Evolutionary conservation across 2,113 vertebrate genomes (phyloP).

Genomic region (Colaptes auratus): DNA sequence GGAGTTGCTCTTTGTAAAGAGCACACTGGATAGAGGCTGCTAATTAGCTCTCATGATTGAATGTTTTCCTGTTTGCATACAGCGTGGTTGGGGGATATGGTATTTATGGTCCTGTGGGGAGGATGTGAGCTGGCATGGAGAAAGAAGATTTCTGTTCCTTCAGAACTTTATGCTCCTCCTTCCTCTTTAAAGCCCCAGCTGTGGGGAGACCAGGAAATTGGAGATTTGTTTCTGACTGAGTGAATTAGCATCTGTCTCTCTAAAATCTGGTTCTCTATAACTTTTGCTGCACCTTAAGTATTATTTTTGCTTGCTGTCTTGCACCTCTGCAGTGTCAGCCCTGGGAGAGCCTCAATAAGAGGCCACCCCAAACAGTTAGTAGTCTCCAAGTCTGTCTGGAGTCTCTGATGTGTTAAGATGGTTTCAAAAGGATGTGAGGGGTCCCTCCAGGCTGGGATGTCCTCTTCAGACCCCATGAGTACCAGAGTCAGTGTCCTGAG

Average conservation of each 20-base stretch:
- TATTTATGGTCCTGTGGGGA: slow-evolving; percentile 19
- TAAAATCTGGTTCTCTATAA: background rate
- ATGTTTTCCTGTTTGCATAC: slow-evolving; percentile 8
- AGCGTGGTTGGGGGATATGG: background rate
- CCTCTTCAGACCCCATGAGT: accelerated
- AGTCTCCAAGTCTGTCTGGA: background rate
- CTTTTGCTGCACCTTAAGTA: slow-evolving; percentile 24
- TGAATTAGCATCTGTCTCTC: slow-evolving; percentile 28
- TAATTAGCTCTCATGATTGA: slow-evolving; percentile 38
- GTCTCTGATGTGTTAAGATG: background rate
- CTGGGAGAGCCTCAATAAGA: background rate
- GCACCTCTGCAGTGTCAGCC: slow-evolving; percentile 28
- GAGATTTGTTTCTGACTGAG: slow-evolving; percentile 48
- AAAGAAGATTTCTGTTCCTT: slow-evolving; percentile 48
- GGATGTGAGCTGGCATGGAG: slow-evolving; percentile 51
- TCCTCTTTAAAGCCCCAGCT: slow-evolving; percentile 47
- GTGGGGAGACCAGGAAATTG: slow-evolving; percentile 45
- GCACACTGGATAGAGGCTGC: background rate
- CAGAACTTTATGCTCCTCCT: slow-evolving; percentile 11
- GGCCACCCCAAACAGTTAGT: background rate
- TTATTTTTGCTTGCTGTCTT: slow-evolving; percentile 10
- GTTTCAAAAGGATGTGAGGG: background rate
- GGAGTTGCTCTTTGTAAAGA: background rate
- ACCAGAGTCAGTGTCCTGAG: background rate
- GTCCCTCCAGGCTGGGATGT: background rate